These are phyloP conservation scores for Netelia fuscicornis DNA, from an alignment of 2,888 invertebrate species.

Conservation along the genomic window DNA sequence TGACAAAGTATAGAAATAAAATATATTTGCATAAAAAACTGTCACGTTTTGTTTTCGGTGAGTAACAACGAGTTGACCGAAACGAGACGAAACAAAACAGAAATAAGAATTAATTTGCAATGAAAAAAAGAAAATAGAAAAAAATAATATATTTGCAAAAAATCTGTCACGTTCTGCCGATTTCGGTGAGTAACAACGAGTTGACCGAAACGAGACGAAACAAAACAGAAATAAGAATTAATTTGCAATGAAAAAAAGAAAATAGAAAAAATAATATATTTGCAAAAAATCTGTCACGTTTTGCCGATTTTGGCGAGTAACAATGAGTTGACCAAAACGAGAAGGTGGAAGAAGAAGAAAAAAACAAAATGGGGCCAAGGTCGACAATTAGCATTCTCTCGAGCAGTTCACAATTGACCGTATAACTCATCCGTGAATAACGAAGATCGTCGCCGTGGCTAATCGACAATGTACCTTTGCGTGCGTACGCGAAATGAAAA, in stretches of 20 bases:
- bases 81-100: not conserved
- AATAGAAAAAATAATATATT: not conserved
- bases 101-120: too few relatives aligned
- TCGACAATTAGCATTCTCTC: slow-evolving; percentile 14
- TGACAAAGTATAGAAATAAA: not conserved
- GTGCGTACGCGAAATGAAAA: not conserved
- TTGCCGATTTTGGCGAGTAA: not conserved
- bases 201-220: too few relatives aligned
- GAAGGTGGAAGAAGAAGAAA: not conserved
- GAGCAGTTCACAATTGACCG: not conserved
- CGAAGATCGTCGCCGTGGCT: not conserved
- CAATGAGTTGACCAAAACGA: not conserved
- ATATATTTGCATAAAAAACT: not conserved
- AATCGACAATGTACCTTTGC: not conserved
- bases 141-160: too few relatives aligned
- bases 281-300: not conserved
- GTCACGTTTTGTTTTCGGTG: not conserved
- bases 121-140: too few relatives aligned
- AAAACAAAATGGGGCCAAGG: not conserved
- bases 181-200: too few relatives aligned
- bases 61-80: not conserved
- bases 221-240: too few relatives aligned
- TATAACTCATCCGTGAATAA: not conserved
- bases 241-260: not conserved
- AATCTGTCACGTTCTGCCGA: too few relatives aligned